These are phyloP conservation scores for Diadophis punctatus DNA, from an alignment of 2,113 vertebrate species.

Conservation along the genomic window DNA sequence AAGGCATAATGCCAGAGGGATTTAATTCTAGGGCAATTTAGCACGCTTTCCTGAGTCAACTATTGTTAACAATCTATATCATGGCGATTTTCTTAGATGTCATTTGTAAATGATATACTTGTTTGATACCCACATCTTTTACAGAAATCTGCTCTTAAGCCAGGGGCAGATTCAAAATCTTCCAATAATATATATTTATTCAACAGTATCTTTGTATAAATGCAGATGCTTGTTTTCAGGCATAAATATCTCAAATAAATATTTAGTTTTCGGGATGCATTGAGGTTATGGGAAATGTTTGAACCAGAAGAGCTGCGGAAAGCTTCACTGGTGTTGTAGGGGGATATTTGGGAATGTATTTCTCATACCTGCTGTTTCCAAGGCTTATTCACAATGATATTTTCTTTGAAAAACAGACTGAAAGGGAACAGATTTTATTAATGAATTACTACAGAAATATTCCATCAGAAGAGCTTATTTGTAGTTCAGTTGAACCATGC, in stretches of 20 bases:
- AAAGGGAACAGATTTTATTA: not conserved
- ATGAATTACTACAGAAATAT: not conserved
- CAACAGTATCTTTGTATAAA: not conserved
- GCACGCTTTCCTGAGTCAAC: constrained; percentile 25
- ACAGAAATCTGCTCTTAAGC: not conserved
- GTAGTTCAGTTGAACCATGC: not conserved
- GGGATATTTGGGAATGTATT: not conserved
- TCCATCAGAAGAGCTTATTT: not conserved
- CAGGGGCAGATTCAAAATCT: not conserved
- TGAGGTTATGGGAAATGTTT: not conserved
- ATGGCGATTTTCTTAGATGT: not conserved
- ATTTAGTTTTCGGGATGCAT: not conserved
- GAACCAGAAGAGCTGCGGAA: not conserved
- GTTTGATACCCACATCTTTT: not conserved
- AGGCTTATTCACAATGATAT: not conserved
- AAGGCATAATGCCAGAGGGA: not conserved
- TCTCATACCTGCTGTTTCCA: not conserved
- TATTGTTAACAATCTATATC: not conserved
- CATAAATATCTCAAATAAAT: not conserved
- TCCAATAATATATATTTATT: not conserved
- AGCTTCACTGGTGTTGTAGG: not conserved
- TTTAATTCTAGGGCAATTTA: constrained; percentile 32
- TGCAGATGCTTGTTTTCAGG: not conserved
- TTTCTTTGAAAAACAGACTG: not conserved
- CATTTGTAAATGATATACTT: not conserved